Conservation (phyloP, 2,797 vertebrate species). For the Enoplosus armatus region DNA sequence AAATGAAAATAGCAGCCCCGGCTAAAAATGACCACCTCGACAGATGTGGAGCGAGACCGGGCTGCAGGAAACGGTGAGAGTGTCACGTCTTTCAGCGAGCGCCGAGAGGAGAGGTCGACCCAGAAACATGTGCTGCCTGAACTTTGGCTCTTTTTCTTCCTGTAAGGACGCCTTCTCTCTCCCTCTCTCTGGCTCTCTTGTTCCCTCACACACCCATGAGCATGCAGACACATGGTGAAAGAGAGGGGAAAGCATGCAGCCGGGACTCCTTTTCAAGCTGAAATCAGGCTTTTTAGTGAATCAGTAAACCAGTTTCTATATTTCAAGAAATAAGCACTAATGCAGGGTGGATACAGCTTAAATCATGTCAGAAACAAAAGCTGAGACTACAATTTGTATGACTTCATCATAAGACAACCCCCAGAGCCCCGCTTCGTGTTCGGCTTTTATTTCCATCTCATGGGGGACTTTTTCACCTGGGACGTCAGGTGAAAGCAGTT, state of each 20-base stretch:
- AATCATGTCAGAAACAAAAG: not conserved
- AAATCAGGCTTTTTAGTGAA: not conserved
- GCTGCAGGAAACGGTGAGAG: constrained; percentile 70
- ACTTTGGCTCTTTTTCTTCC: constrained; percentile 82
- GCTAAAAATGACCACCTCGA: constrained; percentile 75
- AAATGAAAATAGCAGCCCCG: constrained; percentile 74
- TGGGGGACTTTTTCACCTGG: not conserved
- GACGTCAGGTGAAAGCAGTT: constrained; percentile 4
- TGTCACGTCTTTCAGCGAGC: constrained; percentile 71
- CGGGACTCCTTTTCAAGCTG: not conserved
- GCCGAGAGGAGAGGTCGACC: constrained; percentile 67
- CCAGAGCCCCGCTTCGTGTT: fast-evolving
- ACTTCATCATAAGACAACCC: not conserved
- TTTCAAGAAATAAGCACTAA: not conserved
- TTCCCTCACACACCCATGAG: constrained; percentile 25
- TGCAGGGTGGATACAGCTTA: not conserved
- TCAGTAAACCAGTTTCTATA: not conserved
- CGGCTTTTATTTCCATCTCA: not conserved
- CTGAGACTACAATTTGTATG: not conserved
- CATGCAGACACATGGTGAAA: not conserved
- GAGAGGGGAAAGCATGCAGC: too few relatives aligned
- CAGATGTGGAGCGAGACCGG: constrained; percentile 65
- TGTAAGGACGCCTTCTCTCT: constrained; percentile 67
- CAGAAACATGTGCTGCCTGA: constrained; percentile 85
- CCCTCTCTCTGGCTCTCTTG: constrained; percentile 33